phyloP scores from a whole-genome alignment of 2,888 invertebrate species.

The Ptychoptera contaminata region DNA sequence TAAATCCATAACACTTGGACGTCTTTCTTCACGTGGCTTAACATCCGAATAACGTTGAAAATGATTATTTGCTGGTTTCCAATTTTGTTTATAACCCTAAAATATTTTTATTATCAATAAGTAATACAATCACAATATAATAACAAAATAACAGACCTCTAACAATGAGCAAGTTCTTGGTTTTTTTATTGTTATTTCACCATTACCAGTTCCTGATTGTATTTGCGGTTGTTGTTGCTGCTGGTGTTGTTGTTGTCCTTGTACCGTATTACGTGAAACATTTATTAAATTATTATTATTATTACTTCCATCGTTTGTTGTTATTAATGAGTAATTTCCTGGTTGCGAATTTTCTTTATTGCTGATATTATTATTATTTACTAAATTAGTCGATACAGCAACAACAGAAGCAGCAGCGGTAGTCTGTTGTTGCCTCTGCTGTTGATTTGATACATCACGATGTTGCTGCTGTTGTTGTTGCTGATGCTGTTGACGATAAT shows the following conservation, averaged over 20 bases:
- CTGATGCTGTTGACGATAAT: conserved; percentile 3
- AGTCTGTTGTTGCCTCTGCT: conserved; percentile 15
- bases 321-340: neutral
- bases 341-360: conserved; percentile 30
- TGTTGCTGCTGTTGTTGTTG: conserved; percentile 9
- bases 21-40: conserved; percentile 70
- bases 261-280: no score
- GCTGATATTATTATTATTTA: conserved; percentile 8
- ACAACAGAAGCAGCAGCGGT: neutral
- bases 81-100: conserved; percentile 45
- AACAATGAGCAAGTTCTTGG: conserved; percentile 25
- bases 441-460: conserved; percentile 2
- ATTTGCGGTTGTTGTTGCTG: no score
- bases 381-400: no score
- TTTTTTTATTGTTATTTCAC: conserved; percentile 26
- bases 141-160: conserved; percentile 17
- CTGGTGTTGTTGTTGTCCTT: no score
- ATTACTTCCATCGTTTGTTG: no score
- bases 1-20: conserved; percentile 73
- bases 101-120: neutral
- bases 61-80: conserved; percentile 61
- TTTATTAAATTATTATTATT: no score
- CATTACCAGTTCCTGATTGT: no score
- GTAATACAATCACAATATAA: neutral
- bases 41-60: conserved; percentile 67